Evolutionary conservation across 35 echinoderm and acorn worm species (phyloP), one percentile per base, ranked within the genome.

Genomic region (Strongylocentrotus purpuratus): DNA sequence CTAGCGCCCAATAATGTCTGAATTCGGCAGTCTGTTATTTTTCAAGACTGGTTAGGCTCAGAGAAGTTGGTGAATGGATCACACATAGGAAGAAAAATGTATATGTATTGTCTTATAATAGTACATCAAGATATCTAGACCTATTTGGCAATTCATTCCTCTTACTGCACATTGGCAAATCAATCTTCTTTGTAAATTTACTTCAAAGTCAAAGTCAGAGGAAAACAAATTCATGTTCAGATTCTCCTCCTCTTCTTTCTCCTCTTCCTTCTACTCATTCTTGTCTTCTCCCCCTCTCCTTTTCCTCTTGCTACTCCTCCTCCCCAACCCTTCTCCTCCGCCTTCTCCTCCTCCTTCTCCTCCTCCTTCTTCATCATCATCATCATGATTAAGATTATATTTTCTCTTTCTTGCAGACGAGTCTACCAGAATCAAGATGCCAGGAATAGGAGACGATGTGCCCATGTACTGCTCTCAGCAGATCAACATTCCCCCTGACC

Each of bases 381-480:
- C 35, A 41, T 41, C 1, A 41, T 41, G 31, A 2, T 22, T 31
- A 22, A 86, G 9, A 11, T 86, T 31, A 86, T 18, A 10, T 86
- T 89, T 89, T 25, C 45, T 45, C 33, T 89, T 13, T 33, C 33
- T 45, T 10, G 33, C 32, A 89, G 87, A 46, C 32, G 3, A 33
- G 45, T 45, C 18, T 15, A 89, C 9, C 32, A 33, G 48, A 41
- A 46, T 13, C 95, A 95, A 78, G 61, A 99, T 99, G 98, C 98
- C 98, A 88, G 98, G 94, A n/a, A 97, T 99, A 22, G 98, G 98
- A n/a, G 97, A 97, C 87, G 97, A 97, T 86, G 90, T 95, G n/a
- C 98, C 97, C 1, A 98, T 99, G 97, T 98, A 97, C 97, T 97
- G 97, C 95, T 98, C 98, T 1, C 97, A 98, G 95, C 97, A 99